Conservation (phyloP, 92 coral and sea anemone genomes). For the Isaurus tuberculatus region DNA sequence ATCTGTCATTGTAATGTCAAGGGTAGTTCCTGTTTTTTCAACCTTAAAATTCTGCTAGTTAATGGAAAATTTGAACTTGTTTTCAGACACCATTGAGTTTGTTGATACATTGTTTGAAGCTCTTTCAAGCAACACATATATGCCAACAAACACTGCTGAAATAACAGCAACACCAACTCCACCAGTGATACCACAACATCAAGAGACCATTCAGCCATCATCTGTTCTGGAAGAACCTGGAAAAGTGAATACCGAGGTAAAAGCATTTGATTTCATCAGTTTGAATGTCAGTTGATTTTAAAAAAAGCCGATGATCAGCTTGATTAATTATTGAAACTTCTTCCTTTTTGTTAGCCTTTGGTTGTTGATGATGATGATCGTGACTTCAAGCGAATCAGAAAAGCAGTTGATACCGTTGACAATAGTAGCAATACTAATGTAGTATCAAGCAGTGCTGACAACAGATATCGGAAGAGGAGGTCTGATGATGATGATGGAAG, state of each 20-base stretch:
- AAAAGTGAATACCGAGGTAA: conserved; percentile 31
- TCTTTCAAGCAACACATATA: conserved; percentile 75
- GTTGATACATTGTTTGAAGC: conserved; percentile 92
- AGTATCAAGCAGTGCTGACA: conserved; percentile 56
- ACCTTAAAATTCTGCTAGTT: too few species aligned
- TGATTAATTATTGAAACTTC: neutral
- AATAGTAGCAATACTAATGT: conserved; percentile 52
- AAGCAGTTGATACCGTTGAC: conserved; percentile 72
- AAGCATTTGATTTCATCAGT: neutral
- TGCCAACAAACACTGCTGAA: conserved; percentile 62
- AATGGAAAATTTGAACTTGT: neutral
- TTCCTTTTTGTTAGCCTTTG: conserved; percentile 62
- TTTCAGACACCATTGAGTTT: conserved; percentile 84
- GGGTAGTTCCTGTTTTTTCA: too few species aligned
- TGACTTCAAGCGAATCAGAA: conserved; percentile 94
- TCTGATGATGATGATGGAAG: conserved; percentile 78
- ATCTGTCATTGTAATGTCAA: too few species aligned
- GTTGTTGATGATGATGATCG: conserved; percentile 96
- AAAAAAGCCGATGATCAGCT: neutral
- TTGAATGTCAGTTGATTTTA: neutral
- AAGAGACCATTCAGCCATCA: neutral
- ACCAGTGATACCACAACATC: conserved; percentile 43
- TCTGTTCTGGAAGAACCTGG: conserved; percentile 31
- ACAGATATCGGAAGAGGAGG: conserved; percentile 73
- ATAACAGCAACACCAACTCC: conserved; percentile 52